Evolutionary conservation across 2,888 invertebrate species (phyloP).

Genomic region (Macaria liturata): DNA sequence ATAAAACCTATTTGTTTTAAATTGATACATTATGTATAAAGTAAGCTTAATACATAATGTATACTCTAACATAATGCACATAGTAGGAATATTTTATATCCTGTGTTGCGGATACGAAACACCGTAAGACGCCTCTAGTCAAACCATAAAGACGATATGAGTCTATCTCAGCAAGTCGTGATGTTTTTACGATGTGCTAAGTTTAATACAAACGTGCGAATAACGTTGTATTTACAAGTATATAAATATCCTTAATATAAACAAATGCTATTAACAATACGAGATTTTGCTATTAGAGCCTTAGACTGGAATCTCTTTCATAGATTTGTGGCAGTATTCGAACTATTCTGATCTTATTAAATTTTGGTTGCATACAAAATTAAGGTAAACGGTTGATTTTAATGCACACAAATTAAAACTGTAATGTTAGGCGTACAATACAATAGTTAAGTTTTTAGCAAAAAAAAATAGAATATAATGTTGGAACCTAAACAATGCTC

Average conservation of each 20-base stretch:
- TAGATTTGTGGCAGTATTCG: not conserved
- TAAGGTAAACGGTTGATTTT: not conserved
- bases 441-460: no score
- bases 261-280: not conserved
- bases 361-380: conserved; percentile 16
- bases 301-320: no score
- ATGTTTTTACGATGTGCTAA: conserved; percentile 2
- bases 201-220: conserved; percentile 4
- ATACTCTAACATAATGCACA: no score
- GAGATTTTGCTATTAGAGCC: not conserved
- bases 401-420: no score
- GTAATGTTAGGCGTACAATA: no score
- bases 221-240: not conserved
- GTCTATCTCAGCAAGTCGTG: conserved; percentile 1
- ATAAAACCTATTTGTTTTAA: no score
- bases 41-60: no score
- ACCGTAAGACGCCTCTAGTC: conserved; percentile 8
- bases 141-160: conserved; percentile 7
- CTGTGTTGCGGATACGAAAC: no score
- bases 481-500: no score
- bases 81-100: no score
- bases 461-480: no score
- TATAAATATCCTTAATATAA: not conserved
- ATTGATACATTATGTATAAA: no score
- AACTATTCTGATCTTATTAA: conserved; percentile 4